phyloP scores from a whole-genome alignment of 2,113 vertebrate genomes.

The Nycticebus coucang region DNA sequence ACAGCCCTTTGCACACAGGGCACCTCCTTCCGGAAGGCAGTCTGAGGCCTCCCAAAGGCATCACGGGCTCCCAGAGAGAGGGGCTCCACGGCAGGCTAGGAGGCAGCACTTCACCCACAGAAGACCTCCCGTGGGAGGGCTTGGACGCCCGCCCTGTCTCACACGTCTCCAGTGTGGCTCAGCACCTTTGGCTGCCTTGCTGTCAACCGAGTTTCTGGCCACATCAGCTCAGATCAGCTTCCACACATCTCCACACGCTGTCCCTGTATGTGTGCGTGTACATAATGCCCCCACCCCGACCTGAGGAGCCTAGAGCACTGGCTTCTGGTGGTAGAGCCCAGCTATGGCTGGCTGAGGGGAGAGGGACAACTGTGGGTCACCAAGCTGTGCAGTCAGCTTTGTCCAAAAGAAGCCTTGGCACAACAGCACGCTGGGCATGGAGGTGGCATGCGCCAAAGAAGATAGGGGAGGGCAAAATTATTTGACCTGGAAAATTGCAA shows the following conservation, averaged over 20 bases:
- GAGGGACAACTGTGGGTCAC: not conserved
- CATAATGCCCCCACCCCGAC: rapidly evolving
- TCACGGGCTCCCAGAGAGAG: not conserved
- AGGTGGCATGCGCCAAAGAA: not conserved
- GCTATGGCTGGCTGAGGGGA: too few relatives aligned
- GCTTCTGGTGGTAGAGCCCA: not conserved
- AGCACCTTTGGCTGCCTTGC: not conserved
- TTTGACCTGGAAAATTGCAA: not conserved
- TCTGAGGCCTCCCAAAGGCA: not conserved
- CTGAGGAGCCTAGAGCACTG: not conserved
- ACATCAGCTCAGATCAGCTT: rapidly evolving
- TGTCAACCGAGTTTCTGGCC: too few relatives aligned
- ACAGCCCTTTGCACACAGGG: too few relatives aligned
- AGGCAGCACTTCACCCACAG: not conserved
- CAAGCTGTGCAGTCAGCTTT: rapidly evolving
- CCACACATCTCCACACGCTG: too few relatives aligned
- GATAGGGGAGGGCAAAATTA: too few relatives aligned
- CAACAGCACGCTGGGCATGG: not conserved
- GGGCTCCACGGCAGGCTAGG: not conserved
- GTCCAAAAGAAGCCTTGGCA: not conserved
- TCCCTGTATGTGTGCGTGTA: too few relatives aligned
- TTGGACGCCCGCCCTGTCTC: not conserved
- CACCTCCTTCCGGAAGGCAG: not conserved
- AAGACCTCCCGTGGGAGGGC: rapidly evolving
- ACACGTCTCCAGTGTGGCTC: rapidly evolving